phyloP scores from a whole-genome alignment of 2,888 invertebrate species.

The Hypomecis punctinalis region DNA sequence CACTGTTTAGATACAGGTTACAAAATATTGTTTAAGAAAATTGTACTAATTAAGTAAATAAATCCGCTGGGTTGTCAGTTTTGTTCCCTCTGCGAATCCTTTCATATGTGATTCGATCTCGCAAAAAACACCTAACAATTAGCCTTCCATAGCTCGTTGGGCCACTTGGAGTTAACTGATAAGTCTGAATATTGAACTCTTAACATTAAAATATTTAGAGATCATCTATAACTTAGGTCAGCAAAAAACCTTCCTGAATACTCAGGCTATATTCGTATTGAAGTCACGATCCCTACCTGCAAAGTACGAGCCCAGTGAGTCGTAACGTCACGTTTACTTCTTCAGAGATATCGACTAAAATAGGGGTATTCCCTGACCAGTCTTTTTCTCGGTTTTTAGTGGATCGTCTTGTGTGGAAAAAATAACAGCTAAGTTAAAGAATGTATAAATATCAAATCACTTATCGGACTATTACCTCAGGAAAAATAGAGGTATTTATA shows the following conservation, averaged over 20 bases:
- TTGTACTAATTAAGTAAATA: too few relatives aligned
- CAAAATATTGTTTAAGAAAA: too few relatives aligned
- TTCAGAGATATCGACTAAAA: slow-evolving; percentile 14
- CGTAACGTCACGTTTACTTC: slow-evolving; percentile 25
- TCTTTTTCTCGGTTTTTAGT: slow-evolving; percentile 10
- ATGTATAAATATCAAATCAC: neutral
- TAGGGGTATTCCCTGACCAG: slow-evolving; percentile 17
- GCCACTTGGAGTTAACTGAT: too few relatives aligned
- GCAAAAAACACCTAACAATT: too few relatives aligned
- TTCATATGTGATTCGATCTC: too few relatives aligned
- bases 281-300: slow-evolving; percentile 27
- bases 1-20: too few relatives aligned
- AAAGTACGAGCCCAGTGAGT: slow-evolving; percentile 16
- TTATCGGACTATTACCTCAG: too few relatives aligned
- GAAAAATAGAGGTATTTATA: too few relatives aligned
- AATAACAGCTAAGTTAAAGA: neutral
- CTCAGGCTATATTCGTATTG: slow-evolving; percentile 22
- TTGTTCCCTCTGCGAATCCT: too few relatives aligned
- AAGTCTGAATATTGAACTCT: neutral
- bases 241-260: slow-evolving; percentile 14
- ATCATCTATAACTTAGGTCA: slow-evolving; percentile 4
- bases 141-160: too few relatives aligned
- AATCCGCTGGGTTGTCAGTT: too few relatives aligned
- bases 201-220: neutral
- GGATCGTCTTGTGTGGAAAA: neutral